Conservation (phyloP, 2,113 vertebrate genomes). For the Apeltes quadracus region DNA sequence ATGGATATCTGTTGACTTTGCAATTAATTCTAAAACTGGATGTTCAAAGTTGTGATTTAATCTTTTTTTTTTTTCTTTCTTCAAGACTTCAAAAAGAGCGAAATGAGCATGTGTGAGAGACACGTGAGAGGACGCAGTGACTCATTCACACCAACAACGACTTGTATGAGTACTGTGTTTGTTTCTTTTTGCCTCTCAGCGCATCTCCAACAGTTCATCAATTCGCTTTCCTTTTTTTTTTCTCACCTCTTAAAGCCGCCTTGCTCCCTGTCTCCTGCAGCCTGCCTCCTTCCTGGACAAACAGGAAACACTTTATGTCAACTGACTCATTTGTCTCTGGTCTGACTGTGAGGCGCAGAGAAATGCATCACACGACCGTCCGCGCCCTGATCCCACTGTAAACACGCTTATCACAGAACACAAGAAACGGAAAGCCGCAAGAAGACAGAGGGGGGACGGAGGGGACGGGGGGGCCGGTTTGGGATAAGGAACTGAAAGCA, state of each 20-base stretch:
- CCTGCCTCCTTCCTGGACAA: constrained; percentile 48
- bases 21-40: constrained; percentile 4
- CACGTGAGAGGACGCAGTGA: neutral
- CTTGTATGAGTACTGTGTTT: neutral
- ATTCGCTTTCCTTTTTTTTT: constrained; percentile 9
- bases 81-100: constrained; percentile 4
- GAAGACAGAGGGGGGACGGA: constrained; percentile 4
- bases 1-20: constrained; percentile 36
- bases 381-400: constrained; percentile 65
- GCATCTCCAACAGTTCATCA: neutral
- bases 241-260: constrained; percentile 10
- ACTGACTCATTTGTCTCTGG: constrained; percentile 57
- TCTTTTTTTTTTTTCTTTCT: neutral
- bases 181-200: constrained; percentile 11
- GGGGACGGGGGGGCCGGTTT: neutral
- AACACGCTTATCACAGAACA: constrained; percentile 57
- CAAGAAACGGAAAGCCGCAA: constrained; percentile 19
- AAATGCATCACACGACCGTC: constrained; percentile 32
- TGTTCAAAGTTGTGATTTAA: constrained; percentile 12
- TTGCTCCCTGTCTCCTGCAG: constrained; percentile 23
- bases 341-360: constrained; percentile 45
- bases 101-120: neutral
- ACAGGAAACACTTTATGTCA: constrained; percentile 76
- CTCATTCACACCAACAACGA: neutral
- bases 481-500: constrained; percentile 29